Conservation (phyloP, 1,140 invertebrate species). For the Drosophila sturtevanti region DNA sequence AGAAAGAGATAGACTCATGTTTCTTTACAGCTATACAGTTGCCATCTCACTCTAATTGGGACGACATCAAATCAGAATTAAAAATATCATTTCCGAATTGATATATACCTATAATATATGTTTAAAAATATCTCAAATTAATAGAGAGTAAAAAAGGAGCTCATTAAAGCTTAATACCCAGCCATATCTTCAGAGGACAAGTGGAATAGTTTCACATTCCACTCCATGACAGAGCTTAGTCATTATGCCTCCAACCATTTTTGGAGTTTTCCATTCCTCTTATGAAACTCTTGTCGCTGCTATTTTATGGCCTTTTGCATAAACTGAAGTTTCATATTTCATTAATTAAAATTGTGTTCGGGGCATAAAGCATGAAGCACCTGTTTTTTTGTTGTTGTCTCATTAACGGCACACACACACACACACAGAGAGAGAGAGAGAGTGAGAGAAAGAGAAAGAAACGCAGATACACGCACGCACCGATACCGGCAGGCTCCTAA, state of each 20-base stretch:
- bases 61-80: too few species aligned
- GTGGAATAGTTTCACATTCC: constrained; percentile 58
- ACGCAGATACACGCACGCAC: background rate
- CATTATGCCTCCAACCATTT: background rate
- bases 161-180: constrained; percentile 61
- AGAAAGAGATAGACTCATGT: too few species aligned
- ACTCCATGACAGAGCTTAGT: background rate
- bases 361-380: constrained; percentile 51
- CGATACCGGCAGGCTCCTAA: constrained; percentile 10
- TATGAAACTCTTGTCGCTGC: background rate
- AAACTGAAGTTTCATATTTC: constrained; percentile 71
- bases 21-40: too few species aligned
- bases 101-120: too few species aligned
- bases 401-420: constrained; percentile 49
- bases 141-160: constrained; percentile 10
- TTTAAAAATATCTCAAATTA: too few species aligned
- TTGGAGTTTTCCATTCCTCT: background rate
- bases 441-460: too few species aligned
- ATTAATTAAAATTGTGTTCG: constrained; percentile 74
- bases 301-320: constrained; percentile 53
- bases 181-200: constrained; percentile 4
- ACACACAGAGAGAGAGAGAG: background rate
- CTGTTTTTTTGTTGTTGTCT: constrained; percentile 54
- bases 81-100: too few species aligned
- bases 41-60: too few species aligned